These are phyloP conservation scores for Brachionus asplanchnoidis DNA, from an alignment of 1,140 invertebrate genomes.

Conservation along the genomic window DNA sequence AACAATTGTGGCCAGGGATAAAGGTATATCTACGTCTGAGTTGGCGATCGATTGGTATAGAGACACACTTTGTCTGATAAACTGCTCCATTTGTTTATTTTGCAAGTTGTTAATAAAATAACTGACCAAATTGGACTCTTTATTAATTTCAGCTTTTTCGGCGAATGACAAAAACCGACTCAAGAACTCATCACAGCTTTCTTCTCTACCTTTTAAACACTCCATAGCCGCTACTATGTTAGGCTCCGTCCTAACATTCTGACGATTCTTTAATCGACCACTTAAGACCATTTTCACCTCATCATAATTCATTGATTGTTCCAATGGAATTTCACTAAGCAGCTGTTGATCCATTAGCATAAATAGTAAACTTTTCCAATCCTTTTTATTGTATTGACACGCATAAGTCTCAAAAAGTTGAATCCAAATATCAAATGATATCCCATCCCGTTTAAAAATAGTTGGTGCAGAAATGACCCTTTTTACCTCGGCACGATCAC, in stretches of 20 bases:
- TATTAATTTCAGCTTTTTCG: background rate
- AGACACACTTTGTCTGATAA: background rate
- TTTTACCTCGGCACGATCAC: background rate
- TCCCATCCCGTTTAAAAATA: background rate
- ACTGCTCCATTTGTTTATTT: background rate
- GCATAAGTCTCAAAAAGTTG: background rate
- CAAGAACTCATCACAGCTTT: no score
- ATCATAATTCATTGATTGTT: no score
- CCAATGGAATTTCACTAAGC: no score
- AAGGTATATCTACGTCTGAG: background rate
- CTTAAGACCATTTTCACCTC: no score
- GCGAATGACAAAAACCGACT: background rate
- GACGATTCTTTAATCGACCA: background rate
- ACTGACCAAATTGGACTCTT: background rate
- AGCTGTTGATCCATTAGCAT: no score
- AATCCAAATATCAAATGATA: background rate
- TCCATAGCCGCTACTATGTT: background rate
- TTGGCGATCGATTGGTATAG: background rate
- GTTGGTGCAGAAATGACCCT: background rate
- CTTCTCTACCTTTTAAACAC: no score
- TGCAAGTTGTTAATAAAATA: background rate
- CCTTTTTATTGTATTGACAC: background rate
- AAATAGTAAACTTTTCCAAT: constrained; percentile 5
- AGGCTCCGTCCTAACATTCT: background rate
- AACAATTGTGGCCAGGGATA: background rate